These are phyloP conservation scores for Phoenicopterus ruber DNA, from an alignment of 2,113 vertebrate species.

Conservation along the genomic window DNA sequence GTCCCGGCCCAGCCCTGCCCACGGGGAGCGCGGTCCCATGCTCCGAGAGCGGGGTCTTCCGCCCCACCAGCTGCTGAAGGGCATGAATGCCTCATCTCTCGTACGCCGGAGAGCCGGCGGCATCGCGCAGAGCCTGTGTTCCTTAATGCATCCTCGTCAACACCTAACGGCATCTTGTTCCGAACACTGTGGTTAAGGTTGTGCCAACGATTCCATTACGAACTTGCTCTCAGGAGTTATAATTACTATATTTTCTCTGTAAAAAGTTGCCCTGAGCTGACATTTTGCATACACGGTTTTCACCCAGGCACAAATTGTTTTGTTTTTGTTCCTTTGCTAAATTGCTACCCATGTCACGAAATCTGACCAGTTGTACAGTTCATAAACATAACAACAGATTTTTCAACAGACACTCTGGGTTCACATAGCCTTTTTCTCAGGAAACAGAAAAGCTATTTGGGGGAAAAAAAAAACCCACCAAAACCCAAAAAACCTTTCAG, in stretches of 20 bases:
- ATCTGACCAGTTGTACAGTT: background rate
- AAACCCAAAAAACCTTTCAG: background rate
- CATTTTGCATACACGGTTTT: background rate
- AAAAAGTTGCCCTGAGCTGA: background rate
- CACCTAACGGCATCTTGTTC: background rate
- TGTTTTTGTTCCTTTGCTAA: background rate
- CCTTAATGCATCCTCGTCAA: background rate
- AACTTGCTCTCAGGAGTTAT: background rate
- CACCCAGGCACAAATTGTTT: background rate
- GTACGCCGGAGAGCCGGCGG: background rate
- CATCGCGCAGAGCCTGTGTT: background rate
- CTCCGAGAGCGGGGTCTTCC: rapidly evolving
- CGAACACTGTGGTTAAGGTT: rapidly evolving
- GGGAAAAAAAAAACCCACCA: background rate
- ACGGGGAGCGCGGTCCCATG: rapidly evolving
- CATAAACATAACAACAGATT: background rate
- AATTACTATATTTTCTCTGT: background rate
- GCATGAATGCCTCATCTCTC: background rate
- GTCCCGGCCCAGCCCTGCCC: background rate
- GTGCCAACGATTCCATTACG: background rate
- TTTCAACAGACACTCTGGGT: background rate
- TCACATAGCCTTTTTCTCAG: background rate
- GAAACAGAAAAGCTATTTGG: background rate
- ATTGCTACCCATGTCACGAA: background rate
- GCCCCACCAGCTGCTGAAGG: background rate